These are phyloP conservation scores for Choristoneura fumiferana DNA, from an alignment of 1,140 invertebrate species.

Conservation along the genomic window DNA sequence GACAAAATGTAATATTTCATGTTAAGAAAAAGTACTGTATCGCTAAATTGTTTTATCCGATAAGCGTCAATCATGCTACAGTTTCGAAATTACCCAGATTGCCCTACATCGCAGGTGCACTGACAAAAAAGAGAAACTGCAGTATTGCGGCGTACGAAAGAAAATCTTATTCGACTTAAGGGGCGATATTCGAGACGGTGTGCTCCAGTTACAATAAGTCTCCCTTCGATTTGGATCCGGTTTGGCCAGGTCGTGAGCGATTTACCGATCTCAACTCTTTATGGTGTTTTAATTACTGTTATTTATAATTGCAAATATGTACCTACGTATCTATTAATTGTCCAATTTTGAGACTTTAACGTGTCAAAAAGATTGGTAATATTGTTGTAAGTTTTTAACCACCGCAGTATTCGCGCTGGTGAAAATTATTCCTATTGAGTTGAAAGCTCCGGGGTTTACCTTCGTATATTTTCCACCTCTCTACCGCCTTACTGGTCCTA, in stretches of 20 bases:
- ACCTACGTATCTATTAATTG: no score
- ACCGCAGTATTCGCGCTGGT: no score
- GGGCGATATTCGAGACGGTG: constrained; percentile 70
- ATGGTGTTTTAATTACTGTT: constrained; percentile 64
- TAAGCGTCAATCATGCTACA: constrained; percentile 54
- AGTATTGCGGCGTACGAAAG: constrained; percentile 59
- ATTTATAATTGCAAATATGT: constrained; percentile 34
- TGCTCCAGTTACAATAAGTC: constrained; percentile 73
- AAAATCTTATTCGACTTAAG: constrained; percentile 74
- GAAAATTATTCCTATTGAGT: no score
- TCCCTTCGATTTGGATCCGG: constrained; percentile 71
- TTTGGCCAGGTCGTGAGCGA: constrained; percentile 65
- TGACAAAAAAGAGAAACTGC: constrained; percentile 73
- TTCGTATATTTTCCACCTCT: no score
- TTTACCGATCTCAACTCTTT: constrained; percentile 60
- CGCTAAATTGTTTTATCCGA: constrained; percentile 24
- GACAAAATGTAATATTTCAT: no score
- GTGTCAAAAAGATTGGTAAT: constrained; percentile 11
- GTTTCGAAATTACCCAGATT: constrained; percentile 60
- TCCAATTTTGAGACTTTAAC: no score
- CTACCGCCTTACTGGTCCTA: no score
- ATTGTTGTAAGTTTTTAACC: no score
- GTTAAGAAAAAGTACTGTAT: no score
- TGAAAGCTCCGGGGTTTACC: no score
- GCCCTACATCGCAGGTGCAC: constrained; percentile 68